These are phyloP conservation scores for Ips typographus DNA, from an alignment of 1,140 invertebrate genomes.

Conservation along the genomic window DNA sequence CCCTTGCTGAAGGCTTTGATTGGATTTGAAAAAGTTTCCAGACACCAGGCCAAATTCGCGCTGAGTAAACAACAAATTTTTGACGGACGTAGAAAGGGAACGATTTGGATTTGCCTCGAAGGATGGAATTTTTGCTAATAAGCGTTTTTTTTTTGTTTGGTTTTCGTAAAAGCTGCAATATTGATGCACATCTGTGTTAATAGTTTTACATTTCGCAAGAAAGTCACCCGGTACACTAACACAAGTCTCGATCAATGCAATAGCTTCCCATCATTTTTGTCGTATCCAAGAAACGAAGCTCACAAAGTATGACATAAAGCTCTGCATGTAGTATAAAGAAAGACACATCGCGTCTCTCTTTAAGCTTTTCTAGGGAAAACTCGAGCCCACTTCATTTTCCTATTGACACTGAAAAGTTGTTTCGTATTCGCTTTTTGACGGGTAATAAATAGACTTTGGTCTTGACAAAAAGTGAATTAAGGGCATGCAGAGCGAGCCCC, in stretches of 20 bases:
- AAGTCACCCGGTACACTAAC: too few relatives aligned
- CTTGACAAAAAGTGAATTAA: constrained; percentile 35
- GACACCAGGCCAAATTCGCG: constrained; percentile 17
- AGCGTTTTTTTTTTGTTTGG: neutral
- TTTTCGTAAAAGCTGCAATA: neutral
- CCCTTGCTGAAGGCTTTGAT: constrained; percentile 16
- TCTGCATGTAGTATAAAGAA: constrained; percentile 17
- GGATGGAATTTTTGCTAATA: constrained; percentile 1
- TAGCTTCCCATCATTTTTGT: constrained; percentile 11
- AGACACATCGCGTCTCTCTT: constrained; percentile 30
- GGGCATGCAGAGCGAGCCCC: constrained; percentile 9
- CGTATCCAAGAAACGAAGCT: constrained; percentile 5
- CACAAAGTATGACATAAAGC: constrained; percentile 22
- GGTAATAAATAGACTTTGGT: constrained; percentile 34
- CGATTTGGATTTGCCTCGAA: constrained; percentile 5
- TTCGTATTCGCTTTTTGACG: constrained; percentile 29
- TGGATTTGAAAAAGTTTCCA: constrained; percentile 22
- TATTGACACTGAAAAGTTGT: constrained; percentile 35
- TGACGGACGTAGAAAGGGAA: neutral
- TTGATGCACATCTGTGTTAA: too few relatives aligned
- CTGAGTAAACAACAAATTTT: constrained; percentile 17
- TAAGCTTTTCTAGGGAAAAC: constrained; percentile 16
- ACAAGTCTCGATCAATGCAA: neutral
- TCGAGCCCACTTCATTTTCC: constrained; percentile 32
- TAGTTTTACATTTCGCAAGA: too few relatives aligned